Evolutionary conservation across 2,113 vertebrate species (phyloP).

Genomic region (Notechis scutatus): DNA sequence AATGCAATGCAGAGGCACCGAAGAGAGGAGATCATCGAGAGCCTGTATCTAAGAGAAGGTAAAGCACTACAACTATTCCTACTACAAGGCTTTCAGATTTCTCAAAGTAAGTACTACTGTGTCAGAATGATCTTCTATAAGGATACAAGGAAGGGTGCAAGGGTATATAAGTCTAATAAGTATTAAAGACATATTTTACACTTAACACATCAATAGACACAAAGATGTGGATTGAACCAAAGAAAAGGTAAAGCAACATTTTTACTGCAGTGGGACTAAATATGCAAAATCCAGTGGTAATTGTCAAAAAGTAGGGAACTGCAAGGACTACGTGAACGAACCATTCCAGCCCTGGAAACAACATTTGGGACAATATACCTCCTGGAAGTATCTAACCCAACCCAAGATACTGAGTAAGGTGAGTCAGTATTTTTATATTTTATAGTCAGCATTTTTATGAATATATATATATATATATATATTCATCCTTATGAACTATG

Average conservation of each 20-base stretch:
- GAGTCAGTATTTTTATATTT: too few relatives aligned
- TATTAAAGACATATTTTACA: neutral
- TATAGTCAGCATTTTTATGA: too few relatives aligned
- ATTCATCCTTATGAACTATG: neutral
- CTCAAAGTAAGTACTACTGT: neutral
- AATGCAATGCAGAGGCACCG: neutral
- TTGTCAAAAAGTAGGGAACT: neutral
- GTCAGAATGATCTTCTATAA: neutral
- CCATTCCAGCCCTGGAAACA: too few relatives aligned
- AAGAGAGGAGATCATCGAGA: neutral
- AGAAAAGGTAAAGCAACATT: neutral
- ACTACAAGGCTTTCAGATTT: neutral
- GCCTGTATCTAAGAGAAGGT: neutral
- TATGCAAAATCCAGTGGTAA: neutral
- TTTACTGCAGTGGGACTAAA: neutral
- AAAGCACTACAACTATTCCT: neutral
- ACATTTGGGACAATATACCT: too few relatives aligned
- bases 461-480: too few relatives aligned
- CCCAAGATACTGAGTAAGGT: too few relatives aligned
- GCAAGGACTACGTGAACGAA: too few relatives aligned
- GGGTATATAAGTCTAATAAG: neutral
- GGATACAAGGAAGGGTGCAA: neutral
- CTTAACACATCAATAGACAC: neutral
- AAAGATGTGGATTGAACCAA: neutral
- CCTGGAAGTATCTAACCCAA: neutral